Evolutionary conservation across 2,113 vertebrate genomes (phyloP).

Genomic region (Trinectes maculatus): DNA sequence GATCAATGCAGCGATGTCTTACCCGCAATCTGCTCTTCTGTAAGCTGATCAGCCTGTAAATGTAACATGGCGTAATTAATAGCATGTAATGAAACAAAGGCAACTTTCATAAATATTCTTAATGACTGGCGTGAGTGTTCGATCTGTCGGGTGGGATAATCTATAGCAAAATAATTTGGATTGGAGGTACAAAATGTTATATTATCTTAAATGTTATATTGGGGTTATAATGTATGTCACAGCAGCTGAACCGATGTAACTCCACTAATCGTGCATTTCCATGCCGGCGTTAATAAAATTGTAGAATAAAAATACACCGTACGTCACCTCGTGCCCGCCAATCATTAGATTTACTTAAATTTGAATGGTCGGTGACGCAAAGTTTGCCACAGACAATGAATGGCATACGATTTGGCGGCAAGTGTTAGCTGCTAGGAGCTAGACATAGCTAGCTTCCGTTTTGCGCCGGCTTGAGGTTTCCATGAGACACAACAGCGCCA

Average conservation of each 20-base stretch:
- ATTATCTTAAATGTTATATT: too few relatives aligned
- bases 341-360: not conserved
- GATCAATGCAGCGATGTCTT: constrained; percentile 76
- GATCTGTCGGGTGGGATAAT: too few relatives aligned
- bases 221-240: too few relatives aligned
- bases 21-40: constrained; percentile 99
- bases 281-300: too few relatives aligned
- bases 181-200: too few relatives aligned
- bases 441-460: constrained; percentile 24
- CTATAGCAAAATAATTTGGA: too few relatives aligned
- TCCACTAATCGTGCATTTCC: not conserved
- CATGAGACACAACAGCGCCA: not conserved
- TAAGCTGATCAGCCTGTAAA: constrained; percentile 96
- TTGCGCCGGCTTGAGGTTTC: not conserved
- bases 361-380: not conserved
- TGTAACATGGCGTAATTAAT: constrained; percentile 12
- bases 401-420: constrained; percentile 65
- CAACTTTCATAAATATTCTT: not conserved
- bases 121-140: not conserved
- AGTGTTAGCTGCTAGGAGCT: constrained; percentile 37
- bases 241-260: too few relatives aligned
- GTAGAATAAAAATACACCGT: not conserved
- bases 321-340: accelerated
- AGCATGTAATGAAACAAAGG: not conserved
- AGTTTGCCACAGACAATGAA: constrained; percentile 14